Percentiles rank a stretch among this genome's conserved stretches.
Conservation (phyloP, 2,797 vertebrate species). For the Peromyscus melanophrys region DNA sequence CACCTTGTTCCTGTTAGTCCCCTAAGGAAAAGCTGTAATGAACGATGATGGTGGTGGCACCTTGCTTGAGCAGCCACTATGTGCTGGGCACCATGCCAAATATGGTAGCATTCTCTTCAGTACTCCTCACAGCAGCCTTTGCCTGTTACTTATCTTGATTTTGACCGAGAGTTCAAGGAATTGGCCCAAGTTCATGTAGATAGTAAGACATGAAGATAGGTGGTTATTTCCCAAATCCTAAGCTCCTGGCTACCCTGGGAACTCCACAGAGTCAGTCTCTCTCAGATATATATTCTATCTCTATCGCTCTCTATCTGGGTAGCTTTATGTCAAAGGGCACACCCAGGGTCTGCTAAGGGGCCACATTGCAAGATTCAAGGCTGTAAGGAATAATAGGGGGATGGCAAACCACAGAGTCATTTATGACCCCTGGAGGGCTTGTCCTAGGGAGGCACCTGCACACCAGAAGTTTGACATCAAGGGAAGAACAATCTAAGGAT, state of each 20-base stretch:
- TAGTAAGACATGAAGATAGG: neutral
- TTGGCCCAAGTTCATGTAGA: neutral
- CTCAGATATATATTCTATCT: neutral
- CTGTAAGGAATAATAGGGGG: neutral
- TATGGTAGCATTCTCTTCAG: neutral
- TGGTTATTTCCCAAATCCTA: neutral
- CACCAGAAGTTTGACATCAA: neutral
- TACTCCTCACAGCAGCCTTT: neutral
- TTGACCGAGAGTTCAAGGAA: neutral
- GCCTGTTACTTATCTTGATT: conserved; percentile 12
- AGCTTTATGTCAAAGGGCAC: neutral
- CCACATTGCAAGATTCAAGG: neutral
- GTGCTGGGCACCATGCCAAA: neutral
- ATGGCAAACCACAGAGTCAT: neutral
- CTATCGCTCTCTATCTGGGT: neutral
- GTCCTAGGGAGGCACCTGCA: neutral
- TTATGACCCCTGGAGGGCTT: neutral
- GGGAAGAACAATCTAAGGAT: neutral
- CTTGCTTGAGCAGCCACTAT: neutral
- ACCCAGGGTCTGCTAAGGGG: neutral
- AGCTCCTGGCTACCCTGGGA: neutral
- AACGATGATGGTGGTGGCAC: neutral
- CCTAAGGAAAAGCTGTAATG: conserved; percentile 18
- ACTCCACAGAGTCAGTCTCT: neutral
- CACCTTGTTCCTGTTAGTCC: conserved; percentile 35